Evolutionary conservation across 2,113 vertebrate species (phyloP).

Genomic region (Capricornis sumatraensis): DNA sequence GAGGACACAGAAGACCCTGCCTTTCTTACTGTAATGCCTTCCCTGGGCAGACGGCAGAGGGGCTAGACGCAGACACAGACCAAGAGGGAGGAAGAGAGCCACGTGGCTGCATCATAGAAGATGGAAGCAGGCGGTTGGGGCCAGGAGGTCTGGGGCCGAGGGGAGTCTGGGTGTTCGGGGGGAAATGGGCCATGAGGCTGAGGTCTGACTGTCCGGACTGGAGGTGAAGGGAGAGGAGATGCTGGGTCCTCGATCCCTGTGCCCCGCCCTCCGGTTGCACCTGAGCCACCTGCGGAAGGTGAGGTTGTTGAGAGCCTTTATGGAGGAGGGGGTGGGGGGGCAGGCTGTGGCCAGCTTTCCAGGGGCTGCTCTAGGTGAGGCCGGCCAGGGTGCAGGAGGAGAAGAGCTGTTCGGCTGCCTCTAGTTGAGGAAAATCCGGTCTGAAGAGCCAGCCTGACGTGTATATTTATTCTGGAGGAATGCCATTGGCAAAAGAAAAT

Average conservation of each 20-base stretch:
- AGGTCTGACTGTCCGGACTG: rapidly evolving
- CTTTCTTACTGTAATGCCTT: not conserved
- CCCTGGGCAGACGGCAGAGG: rapidly evolving
- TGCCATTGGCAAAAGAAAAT: not conserved
- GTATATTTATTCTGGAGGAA: not conserved
- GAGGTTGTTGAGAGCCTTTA: not conserved
- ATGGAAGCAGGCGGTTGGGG: not conserved
- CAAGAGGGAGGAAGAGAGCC: not conserved
- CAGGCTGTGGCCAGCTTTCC: not conserved
- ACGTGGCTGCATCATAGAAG: rapidly evolving
- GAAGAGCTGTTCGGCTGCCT: not conserved
- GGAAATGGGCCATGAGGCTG: rapidly evolving
- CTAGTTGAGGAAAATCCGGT: not conserved
- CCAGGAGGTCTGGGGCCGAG: rapidly evolving
- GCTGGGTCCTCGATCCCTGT: rapidly evolving
- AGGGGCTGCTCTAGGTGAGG: no score
- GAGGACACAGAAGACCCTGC: not conserved
- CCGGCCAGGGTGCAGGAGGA: not conserved
- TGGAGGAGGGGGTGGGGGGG: rapidly evolving
- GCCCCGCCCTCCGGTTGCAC: no score
- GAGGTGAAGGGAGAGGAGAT: not conserved
- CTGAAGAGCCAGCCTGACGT: not conserved
- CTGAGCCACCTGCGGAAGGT: not conserved
- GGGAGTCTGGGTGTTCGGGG: rapidly evolving
- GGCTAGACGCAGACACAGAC: not conserved